Conservation (phyloP, 2,888 invertebrate genomes). For the Hesperia comma region DNA sequence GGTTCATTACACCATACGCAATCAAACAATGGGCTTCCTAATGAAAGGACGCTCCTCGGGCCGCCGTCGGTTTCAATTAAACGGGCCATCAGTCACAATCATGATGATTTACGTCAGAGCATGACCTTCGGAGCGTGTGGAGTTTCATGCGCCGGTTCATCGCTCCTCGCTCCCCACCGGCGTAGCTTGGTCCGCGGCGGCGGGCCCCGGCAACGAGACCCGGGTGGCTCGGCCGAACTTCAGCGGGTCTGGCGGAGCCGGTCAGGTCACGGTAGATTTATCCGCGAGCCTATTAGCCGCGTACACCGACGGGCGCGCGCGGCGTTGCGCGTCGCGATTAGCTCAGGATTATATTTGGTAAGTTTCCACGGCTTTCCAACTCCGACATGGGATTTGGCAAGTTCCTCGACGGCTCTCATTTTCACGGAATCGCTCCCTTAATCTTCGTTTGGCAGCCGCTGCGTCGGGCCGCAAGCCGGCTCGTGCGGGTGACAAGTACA, state of each 20-base stretch:
- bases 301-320: too few relatives aligned
- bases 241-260: constrained; percentile 36
- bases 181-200: constrained; percentile 34
- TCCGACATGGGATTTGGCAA: constrained; percentile 34
- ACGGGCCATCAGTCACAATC: constrained; percentile 51
- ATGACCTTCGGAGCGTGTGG: constrained; percentile 56
- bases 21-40: constrained; percentile 43
- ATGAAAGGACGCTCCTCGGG: constrained; percentile 40
- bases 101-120: constrained; percentile 53
- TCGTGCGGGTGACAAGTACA: constrained; percentile 8
- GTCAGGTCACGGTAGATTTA: constrained; percentile 41
- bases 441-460: constrained; percentile 34
- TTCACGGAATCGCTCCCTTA: constrained; percentile 33
- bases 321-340: constrained; percentile 19
- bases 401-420: constrained; percentile 23
- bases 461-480: constrained; percentile 9
- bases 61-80: constrained; percentile 48
- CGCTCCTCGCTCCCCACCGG: constrained; percentile 41
- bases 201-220: constrained; percentile 14
- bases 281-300: constrained; percentile 43
- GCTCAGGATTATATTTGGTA: constrained; percentile 39
- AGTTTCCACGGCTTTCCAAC: constrained; percentile 41
- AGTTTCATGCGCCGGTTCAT: constrained; percentile 53
- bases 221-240: neutral
- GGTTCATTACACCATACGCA: constrained; percentile 48